Conservation (phyloP, 1,140 invertebrate species). For the Drosophila burlai region DNA sequence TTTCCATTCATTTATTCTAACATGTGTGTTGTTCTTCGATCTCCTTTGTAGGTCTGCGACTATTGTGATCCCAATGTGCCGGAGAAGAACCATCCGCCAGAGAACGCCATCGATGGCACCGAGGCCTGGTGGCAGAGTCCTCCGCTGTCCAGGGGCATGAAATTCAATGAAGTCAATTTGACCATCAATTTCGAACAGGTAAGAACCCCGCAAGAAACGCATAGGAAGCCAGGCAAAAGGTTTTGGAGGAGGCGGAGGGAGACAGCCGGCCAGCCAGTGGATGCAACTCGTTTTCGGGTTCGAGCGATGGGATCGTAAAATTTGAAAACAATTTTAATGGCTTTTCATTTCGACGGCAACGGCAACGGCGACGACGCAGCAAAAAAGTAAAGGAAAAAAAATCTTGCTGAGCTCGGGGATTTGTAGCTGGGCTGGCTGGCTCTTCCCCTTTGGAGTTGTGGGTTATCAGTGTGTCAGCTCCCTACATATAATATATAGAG, state of each 20-base stretch:
- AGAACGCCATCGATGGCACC: slow-evolving; percentile 97
- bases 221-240: slow-evolving; percentile 21
- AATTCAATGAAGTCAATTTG: slow-evolving; percentile 98
- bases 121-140: slow-evolving; percentile 99
- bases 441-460: slow-evolving; percentile 62
- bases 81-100: slow-evolving; percentile 93
- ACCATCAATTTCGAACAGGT: slow-evolving; percentile 99
- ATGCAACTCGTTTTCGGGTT: slow-evolving; percentile 63
- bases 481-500: slow-evolving; percentile 17
- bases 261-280: slow-evolving; percentile 7
- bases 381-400: slow-evolving; percentile 42
- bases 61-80: slow-evolving; percentile 92
- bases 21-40: slow-evolving; percentile 34
- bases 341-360: slow-evolving; percentile 71
- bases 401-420: slow-evolving; percentile 68
- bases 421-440: slow-evolving; percentile 34
- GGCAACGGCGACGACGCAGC: slow-evolving; percentile 3
- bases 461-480: slow-evolving; percentile 63
- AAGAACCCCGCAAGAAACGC: slow-evolving; percentile 64
- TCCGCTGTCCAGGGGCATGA: slow-evolving; percentile 97
- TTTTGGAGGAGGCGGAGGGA: slow-evolving; percentile 8
- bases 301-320: slow-evolving; percentile 65
- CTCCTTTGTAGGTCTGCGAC: slow-evolving; percentile 93
- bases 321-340: slow-evolving; percentile 77
- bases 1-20: slow-evolving; percentile 16